Percentiles rank a stretch among this genome's conserved stretches.
Conservation (phyloP, 2,888 invertebrate species). For the Nycteola revayana region DNA sequence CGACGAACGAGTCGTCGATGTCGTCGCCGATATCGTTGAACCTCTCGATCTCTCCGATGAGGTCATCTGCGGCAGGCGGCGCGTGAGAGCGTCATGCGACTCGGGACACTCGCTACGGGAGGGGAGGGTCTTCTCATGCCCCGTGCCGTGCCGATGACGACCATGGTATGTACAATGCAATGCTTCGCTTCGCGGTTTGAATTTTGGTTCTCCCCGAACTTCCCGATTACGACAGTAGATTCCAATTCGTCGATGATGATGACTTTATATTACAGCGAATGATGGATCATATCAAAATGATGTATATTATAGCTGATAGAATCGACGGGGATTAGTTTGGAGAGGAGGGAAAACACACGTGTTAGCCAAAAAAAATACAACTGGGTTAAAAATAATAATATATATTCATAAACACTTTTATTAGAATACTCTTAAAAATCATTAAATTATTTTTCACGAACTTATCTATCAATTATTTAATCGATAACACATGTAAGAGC, state of each 20-base stretch:
- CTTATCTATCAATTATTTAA: constrained; percentile 77
- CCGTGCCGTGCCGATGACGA: constrained; percentile 45
- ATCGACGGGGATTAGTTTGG: constrained; percentile 56
- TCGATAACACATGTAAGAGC: constrained; percentile 72
- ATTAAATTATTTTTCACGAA: constrained; percentile 80
- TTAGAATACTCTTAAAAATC: constrained; percentile 81
- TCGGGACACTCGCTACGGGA: constrained; percentile 27
- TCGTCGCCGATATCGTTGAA: constrained; percentile 96
- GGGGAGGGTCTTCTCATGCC: constrained; percentile 47
- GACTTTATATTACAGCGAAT: constrained; percentile 29
- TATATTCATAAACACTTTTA: constrained; percentile 83
- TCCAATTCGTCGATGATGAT: constrained; percentile 31
- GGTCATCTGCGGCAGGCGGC: constrained; percentile 86
- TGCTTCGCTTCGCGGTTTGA: constrained; percentile 20
- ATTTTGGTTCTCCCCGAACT: constrained; percentile 37
- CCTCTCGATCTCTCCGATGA: constrained; percentile 93
- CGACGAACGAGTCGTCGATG: constrained; percentile 96
- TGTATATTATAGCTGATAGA: constrained; percentile 74
- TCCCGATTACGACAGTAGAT: constrained; percentile 22
- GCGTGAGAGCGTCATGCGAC: constrained; percentile 50
- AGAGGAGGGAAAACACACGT: constrained; percentile 54
- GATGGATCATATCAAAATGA: constrained; percentile 25
- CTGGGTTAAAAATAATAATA: constrained; percentile 80
- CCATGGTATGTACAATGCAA: constrained; percentile 39
- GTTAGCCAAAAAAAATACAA: constrained; percentile 74